Conservation (phyloP, 2,888 invertebrate species). For the Temnothorax rugatulus region DNA sequence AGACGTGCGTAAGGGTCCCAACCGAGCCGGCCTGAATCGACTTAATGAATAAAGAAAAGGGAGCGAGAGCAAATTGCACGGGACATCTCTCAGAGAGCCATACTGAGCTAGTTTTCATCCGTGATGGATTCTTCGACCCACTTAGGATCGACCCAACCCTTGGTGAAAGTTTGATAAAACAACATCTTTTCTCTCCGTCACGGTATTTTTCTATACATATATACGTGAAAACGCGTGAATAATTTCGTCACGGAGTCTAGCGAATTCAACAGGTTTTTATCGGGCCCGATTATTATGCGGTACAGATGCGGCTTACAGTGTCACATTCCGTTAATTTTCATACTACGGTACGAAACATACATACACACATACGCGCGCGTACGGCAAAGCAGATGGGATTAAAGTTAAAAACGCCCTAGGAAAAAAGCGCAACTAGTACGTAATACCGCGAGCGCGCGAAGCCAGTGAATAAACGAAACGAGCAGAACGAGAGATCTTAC, state of each 20-base stretch:
- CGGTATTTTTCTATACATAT: neutral
- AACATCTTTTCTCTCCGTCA: neutral
- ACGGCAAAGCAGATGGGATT: constrained; percentile 1
- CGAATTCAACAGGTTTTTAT: constrained; percentile 71
- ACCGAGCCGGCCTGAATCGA: neutral
- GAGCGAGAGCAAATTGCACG: constrained; percentile 7
- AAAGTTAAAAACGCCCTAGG: constrained; percentile 26
- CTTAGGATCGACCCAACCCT: neutral
- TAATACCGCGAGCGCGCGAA: neutral
- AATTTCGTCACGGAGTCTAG: constrained; percentile 29
- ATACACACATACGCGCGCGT: neutral
- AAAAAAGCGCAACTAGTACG: constrained; percentile 27
- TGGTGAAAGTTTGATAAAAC: neutral
- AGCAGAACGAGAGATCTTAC: neutral
- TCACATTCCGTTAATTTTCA: constrained; percentile 43
- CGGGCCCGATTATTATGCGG: constrained; percentile 36
- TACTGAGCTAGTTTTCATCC: neutral
- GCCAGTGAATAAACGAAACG: constrained; percentile 4
- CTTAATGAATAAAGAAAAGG: constrained; percentile 36
- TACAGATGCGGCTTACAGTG: constrained; percentile 25
- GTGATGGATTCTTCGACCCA: neutral
- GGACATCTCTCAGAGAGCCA: neutral
- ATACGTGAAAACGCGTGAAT: neutral
- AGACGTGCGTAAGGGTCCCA: neutral
- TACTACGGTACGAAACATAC: neutral